Percentiles rank a stretch among this genome's conserved stretches.
These are phyloP conservation scores for Mallotus villosus DNA, from an alignment of 2,797 vertebrate genomes.

Conservation along the genomic window DNA sequence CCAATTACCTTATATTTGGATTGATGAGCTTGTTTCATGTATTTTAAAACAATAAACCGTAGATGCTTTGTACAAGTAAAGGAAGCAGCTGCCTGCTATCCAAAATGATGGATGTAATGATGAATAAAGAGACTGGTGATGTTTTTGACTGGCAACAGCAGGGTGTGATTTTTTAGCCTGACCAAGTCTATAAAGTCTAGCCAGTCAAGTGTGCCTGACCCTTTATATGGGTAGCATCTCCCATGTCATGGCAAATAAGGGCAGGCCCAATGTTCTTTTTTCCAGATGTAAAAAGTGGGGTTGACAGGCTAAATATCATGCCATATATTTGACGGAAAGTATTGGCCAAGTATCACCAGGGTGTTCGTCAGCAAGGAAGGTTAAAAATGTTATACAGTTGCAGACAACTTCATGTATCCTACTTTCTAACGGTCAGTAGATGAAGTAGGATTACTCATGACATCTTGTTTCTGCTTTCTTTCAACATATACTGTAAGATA, in stretches of 20 bases:
- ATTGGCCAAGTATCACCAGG: constrained; percentile 57
- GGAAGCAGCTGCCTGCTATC: too few relatives aligned
- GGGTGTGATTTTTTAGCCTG: constrained; percentile 38
- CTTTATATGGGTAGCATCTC: constrained; percentile 53
- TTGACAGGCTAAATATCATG: constrained; percentile 62
- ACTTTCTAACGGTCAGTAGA: neutral
- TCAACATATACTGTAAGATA: too few relatives aligned
- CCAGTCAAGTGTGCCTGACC: constrained; percentile 40
- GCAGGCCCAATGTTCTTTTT: constrained; percentile 58
- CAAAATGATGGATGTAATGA: constrained; percentile 16
- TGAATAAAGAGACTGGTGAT: constrained; percentile 29
- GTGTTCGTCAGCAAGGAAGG: constrained; percentile 24
- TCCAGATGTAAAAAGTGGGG: constrained; percentile 57
- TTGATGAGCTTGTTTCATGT: neutral
- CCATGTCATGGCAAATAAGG: constrained; percentile 22
- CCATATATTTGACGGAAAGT: constrained; percentile 56
- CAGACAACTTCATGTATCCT: neutral
- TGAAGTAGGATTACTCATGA: neutral
- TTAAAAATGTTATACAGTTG: constrained; percentile 1
- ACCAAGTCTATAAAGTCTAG: constrained; percentile 56
- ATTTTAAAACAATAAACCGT: neutral
- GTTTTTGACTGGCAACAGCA: too few relatives aligned
- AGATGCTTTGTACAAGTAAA: too few relatives aligned
- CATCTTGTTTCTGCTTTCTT: too few relatives aligned
- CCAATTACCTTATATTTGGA: too few relatives aligned